A percentile compares a stretch with the other conserved stretches of the same genome.
phyloP scores from a whole-genome alignment of 2,797 vertebrate genomes.

The Peromyscus eremicus region DNA sequence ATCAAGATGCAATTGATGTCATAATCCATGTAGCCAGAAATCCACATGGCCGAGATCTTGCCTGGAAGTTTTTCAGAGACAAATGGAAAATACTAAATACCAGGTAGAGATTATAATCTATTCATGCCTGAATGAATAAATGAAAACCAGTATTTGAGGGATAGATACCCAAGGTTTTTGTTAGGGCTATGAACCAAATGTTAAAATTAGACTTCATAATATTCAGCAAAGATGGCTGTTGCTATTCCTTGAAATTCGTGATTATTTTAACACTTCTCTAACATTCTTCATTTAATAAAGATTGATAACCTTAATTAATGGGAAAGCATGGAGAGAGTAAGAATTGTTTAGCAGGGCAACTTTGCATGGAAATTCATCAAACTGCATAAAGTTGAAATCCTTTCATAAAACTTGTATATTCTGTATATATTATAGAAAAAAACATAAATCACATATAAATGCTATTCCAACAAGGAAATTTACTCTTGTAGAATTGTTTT shows the following conservation, averaged over 20 bases:
- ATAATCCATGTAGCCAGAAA: slow-evolving; percentile 98
- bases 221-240: background rate
- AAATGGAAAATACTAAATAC: slow-evolving; percentile 98
- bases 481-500: slow-evolving; percentile 8
- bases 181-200: background rate
- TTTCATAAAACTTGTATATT: slow-evolving; percentile 35
- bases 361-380: slow-evolving; percentile 36
- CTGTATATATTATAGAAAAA: slow-evolving; percentile 42
- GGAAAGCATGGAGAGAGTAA: background rate
- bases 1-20: slow-evolving; percentile 98
- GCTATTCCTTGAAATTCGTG: background rate
- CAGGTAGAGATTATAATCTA: slow-evolving; percentile 89
- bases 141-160: background rate
- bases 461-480: slow-evolving; percentile 54
- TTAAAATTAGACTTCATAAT: slow-evolving; percentile 46
- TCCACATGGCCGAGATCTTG: slow-evolving; percentile 96
- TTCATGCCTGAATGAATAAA: slow-evolving; percentile 24
- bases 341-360: background rate
- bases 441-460: background rate
- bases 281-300: slow-evolving; percentile 33
- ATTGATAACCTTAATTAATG: slow-evolving; percentile 44
- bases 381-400: slow-evolving; percentile 9
- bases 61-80: slow-evolving; percentile 98
- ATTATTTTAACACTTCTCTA: slow-evolving; percentile 48
- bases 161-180: background rate